Evolutionary conservation across 2,113 vertebrate genomes (phyloP).

Genomic region (Charadrius vociferus): DNA sequence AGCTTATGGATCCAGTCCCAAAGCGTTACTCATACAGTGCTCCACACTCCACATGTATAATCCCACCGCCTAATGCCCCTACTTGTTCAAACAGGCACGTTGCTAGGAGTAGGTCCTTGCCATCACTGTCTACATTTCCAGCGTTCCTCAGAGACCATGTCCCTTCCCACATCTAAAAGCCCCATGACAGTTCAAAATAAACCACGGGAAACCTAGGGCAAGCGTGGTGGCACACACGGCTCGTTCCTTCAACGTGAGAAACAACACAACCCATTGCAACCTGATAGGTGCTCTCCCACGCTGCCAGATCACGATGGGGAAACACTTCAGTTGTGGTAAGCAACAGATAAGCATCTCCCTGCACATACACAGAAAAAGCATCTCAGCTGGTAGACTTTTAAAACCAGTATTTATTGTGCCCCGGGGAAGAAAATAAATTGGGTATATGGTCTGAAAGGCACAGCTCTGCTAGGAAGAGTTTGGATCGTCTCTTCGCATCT

Average conservation of each 20-base stretch:
- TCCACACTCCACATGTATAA: neutral
- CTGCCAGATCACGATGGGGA: neutral
- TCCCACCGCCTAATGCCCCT: slow-evolving; percentile 17
- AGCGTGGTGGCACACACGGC: neutral
- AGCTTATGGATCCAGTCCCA: slow-evolving; percentile 14
- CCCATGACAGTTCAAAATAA: neutral
- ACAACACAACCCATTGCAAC: neutral
- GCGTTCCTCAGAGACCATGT: neutral
- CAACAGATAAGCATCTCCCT: slow-evolving; percentile 25
- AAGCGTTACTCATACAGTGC: neutral
- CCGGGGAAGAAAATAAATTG: neutral
- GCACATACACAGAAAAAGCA: neutral
- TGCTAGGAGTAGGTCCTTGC: neutral
- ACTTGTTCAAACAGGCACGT: slow-evolving; percentile 20
- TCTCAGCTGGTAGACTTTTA: slow-evolving; percentile 22
- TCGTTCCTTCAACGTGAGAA: neutral
- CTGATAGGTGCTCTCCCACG: neutral
- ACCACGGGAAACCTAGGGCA: neutral
- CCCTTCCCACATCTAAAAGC: neutral
- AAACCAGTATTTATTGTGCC: neutral
- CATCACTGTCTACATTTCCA: neutral
- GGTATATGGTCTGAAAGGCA: slow-evolving; percentile 1
- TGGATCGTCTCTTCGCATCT: slow-evolving; percentile 1
- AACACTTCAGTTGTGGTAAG: slow-evolving; percentile 23
- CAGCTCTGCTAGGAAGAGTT: neutral